These are phyloP conservation scores for Pinna nobilis DNA, from an alignment of 1,140 invertebrate genomes.

Conservation along the genomic window DNA sequence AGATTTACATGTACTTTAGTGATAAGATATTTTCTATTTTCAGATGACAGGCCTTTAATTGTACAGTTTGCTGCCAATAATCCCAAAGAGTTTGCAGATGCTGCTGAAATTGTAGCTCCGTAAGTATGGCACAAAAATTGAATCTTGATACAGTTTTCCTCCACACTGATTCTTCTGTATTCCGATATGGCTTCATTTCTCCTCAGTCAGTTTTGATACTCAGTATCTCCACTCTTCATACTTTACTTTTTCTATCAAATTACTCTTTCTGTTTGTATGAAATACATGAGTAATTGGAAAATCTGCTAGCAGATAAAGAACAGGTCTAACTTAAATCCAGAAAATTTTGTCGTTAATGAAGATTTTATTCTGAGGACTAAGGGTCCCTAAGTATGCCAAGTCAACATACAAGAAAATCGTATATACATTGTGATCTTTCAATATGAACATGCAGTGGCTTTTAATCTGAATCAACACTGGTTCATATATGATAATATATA, in stretches of 20 bases:
- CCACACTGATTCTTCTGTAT: background rate
- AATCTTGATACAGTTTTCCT: background rate
- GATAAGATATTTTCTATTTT: conserved; percentile 47
- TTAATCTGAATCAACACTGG: background rate
- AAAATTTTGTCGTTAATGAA: background rate
- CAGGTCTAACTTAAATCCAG: background rate
- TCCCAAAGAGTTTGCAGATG: conserved; percentile 87
- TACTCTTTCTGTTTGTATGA: background rate
- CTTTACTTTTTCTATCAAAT: background rate
- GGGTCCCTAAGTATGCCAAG: background rate
- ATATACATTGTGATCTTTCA: background rate
- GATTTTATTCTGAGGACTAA: background rate
- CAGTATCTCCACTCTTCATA: too few species aligned
- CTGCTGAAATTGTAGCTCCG: conserved; percentile 88
- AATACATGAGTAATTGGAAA: background rate
- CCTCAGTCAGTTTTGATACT: background rate
- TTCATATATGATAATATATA: too few species aligned
- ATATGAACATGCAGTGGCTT: background rate
- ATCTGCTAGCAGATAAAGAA: background rate
- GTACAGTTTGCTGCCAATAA: conserved; percentile 96
- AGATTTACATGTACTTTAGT: background rate
- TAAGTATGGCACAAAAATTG: conserved; percentile 76
- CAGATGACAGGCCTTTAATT: conserved; percentile 88
- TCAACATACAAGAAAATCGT: background rate
- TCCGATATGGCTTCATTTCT: background rate